A percentile compares a stretch with the other conserved stretches of the same genome.
Conservation (phyloP, 1,140 invertebrate species). For the Panonychus citri region DNA sequence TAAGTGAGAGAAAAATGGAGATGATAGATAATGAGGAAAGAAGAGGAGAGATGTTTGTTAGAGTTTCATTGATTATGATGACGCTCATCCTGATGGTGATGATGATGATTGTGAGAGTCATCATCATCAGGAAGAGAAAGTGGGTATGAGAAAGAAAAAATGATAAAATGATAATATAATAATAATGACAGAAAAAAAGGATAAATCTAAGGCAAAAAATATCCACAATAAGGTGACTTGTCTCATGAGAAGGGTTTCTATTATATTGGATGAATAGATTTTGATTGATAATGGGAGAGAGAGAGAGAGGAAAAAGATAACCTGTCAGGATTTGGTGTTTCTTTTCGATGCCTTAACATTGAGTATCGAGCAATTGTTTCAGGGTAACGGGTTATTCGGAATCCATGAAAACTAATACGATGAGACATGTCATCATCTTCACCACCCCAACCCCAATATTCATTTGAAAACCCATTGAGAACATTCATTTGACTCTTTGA, state of each 20-base stretch:
- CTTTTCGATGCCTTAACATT: constrained; percentile 68
- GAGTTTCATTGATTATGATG: not conserved
- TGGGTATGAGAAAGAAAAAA: no score
- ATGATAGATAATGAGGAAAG: not conserved
- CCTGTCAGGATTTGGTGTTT: constrained; percentile 67
- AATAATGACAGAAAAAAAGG: no score
- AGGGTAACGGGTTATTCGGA: constrained; percentile 64
- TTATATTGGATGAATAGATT: no score
- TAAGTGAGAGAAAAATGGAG: not conserved
- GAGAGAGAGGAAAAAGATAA: constrained; percentile 19
- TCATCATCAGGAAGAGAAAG: no score
- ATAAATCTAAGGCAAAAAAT: no score
- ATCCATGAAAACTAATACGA: constrained; percentile 40
- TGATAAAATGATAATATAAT: not conserved
- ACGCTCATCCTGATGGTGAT: no score
- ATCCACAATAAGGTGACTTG: no score
- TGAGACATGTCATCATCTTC: constrained; percentile 66
- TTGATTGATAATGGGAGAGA: no score
- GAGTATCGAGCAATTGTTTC: constrained; percentile 63
- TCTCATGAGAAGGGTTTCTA: no score
- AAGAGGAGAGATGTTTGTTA: no score
- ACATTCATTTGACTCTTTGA: constrained; percentile 49
- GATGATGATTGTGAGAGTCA: no score
- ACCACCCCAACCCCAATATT: constrained; percentile 48
- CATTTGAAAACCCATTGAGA: constrained; percentile 74